Evolutionary conservation across 2,888 invertebrate species (phyloP).

Genomic region (Pammene aurita): DNA sequence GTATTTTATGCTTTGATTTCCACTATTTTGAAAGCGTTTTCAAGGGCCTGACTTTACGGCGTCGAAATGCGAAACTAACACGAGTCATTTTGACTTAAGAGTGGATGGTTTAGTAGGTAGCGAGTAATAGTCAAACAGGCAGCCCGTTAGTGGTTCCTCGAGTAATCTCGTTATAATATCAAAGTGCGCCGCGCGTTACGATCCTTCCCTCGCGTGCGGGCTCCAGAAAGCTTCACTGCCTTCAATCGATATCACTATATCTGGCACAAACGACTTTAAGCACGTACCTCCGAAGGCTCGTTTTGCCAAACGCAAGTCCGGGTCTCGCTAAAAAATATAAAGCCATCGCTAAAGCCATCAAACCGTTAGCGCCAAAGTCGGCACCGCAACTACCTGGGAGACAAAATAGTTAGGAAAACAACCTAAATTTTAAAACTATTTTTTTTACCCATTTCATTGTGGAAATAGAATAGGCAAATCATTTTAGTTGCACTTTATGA

Average conservation of each 20-base stretch:
- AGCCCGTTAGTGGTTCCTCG: conserved; percentile 59
- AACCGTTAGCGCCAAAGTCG: conserved; percentile 59
- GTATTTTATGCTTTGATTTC: conserved; percentile 16
- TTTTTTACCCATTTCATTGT: neutral
- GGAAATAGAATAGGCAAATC: too few species aligned
- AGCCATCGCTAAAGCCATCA: conserved; percentile 62
- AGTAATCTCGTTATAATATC: conserved; percentile 72
- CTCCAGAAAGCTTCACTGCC: conserved; percentile 68
- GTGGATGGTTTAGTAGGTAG: conserved; percentile 41
- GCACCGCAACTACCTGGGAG: conserved; percentile 48
- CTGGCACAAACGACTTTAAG: conserved; percentile 71
- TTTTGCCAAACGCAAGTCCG: conserved; percentile 58
- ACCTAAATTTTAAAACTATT: conserved; percentile 20
- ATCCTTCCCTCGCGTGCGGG: conserved; percentile 73
- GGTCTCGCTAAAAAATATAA: conserved; percentile 60
- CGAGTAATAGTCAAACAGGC: conserved; percentile 49
- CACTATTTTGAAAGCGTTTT: conserved; percentile 16
- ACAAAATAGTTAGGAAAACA: conserved; percentile 45
- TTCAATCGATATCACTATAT: conserved; percentile 72
- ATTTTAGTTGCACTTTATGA: too few species aligned
- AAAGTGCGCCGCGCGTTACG: conserved; percentile 68
- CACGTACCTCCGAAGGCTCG: conserved; percentile 61
- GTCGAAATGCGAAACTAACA: conserved; percentile 12
- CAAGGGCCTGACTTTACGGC: conserved; percentile 1
- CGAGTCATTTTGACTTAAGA: conserved; percentile 15